phyloP scores from a whole-genome alignment of 2,113 vertebrate species.

The Arothron firmamentum region DNA sequence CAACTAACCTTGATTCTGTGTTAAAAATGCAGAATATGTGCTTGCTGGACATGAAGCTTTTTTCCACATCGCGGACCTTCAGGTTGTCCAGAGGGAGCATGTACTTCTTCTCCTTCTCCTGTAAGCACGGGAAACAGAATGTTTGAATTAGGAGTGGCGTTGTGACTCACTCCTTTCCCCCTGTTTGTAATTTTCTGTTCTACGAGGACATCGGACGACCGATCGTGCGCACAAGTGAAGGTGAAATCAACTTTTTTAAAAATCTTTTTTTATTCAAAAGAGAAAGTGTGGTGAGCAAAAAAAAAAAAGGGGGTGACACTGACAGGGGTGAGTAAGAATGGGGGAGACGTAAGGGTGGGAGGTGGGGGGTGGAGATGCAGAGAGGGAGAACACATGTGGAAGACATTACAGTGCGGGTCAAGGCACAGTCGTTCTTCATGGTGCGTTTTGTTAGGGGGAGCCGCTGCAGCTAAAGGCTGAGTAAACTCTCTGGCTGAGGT shows the following conservation, averaged over 20 bases:
- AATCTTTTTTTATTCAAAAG: slow-evolving; percentile 13
- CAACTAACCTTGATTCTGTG: slow-evolving; percentile 84
- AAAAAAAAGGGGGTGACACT: slow-evolving; percentile 27
- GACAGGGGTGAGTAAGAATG: slow-evolving; percentile 51
- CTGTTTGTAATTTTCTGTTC: background rate
- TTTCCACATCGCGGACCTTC: slow-evolving; percentile 89
- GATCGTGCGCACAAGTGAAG: slow-evolving; percentile 12
- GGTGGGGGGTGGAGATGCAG: slow-evolving; percentile 10
- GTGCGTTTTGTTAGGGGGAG: slow-evolving; percentile 34
- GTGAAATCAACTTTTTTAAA: slow-evolving; percentile 23
- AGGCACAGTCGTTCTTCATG: slow-evolving; percentile 93
- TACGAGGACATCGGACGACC: background rate
- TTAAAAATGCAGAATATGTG: slow-evolving; percentile 88
- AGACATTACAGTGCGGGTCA: slow-evolving; percentile 92
- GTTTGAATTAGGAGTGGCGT: background rate
- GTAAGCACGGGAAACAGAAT: slow-evolving; percentile 32
- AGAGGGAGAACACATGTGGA: slow-evolving; percentile 87
- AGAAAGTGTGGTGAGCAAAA: slow-evolving; percentile 24
- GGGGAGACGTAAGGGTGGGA: slow-evolving; percentile 47
- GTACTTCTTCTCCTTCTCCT: slow-evolving; percentile 99
- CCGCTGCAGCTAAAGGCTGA: slow-evolving; percentile 36
- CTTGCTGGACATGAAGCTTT: slow-evolving; percentile 92
- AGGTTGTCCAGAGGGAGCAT: slow-evolving; percentile 94
- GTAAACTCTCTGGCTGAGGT: slow-evolving; percentile 27
- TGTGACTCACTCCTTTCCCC: slow-evolving; percentile 1